Conservation (phyloP, 2,888 invertebrate genomes). For the Boloria selene region DNA sequence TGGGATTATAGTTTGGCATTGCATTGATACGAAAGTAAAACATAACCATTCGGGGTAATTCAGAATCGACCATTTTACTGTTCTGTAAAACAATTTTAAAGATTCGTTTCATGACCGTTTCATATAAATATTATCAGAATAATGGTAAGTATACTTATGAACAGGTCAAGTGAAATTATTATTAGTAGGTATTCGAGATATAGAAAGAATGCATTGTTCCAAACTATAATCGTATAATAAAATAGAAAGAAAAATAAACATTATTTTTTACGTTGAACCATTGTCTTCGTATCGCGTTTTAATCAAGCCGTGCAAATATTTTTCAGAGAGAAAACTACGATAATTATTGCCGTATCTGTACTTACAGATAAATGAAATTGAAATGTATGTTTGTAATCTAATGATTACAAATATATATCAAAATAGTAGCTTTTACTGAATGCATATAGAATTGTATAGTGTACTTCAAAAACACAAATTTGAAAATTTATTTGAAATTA, state of each 20-base stretch:
- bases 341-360: neutral
- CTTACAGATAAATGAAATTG: no score
- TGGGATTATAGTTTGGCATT: neutral
- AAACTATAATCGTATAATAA: slow-evolving; percentile 21
- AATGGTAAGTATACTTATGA: neutral
- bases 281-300: slow-evolving; percentile 16
- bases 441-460: no score
- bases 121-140: slow-evolving; percentile 6
- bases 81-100: neutral
- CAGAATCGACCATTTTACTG: no score
- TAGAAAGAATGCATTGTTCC: slow-evolving; percentile 19
- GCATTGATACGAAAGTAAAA: neutral
- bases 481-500: no score
- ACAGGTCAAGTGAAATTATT: slow-evolving; percentile 8
- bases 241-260: slow-evolving; percentile 19
- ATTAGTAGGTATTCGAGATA: slow-evolving; percentile 14
- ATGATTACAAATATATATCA: no score
- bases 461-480: no score
- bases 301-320: slow-evolving; percentile 17
- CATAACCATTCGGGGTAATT: neutral
- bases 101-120: no score
- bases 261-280: slow-evolving; percentile 5
- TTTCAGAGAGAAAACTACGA: neutral
- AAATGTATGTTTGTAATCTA: no score
- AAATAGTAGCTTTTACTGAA: no score